A percentile compares a stretch with the other conserved stretches of the same genome.
Conservation (phyloP, 2,888 invertebrate genomes). For the Volucella bombylans region DNA sequence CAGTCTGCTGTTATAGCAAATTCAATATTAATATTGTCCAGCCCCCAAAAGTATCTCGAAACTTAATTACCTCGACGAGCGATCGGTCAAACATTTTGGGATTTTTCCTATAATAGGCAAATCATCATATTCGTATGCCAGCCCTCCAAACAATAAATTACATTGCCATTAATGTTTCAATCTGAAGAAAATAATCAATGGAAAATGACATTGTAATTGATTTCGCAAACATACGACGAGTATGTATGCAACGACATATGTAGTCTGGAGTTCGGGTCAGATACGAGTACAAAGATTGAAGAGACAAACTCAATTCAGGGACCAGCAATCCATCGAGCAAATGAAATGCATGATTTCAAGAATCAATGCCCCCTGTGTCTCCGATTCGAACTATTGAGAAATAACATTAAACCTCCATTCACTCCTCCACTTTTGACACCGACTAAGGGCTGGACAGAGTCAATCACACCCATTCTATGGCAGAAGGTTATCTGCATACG, state of each 20-base stretch:
- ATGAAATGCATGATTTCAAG: slow-evolving; percentile 68
- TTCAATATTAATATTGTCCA: slow-evolving; percentile 61
- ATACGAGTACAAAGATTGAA: neutral
- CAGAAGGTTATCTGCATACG: neutral
- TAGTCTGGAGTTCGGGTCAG: neutral
- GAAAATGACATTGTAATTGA: slow-evolving; percentile 73
- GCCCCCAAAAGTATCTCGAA: slow-evolving; percentile 2
- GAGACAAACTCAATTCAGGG: neutral
- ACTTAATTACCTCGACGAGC: slow-evolving; percentile 41
- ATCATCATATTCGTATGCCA: slow-evolving; percentile 33
- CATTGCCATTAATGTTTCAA: slow-evolving; percentile 71
- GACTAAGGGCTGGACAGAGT: slow-evolving; percentile 15
- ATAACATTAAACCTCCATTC: slow-evolving; percentile 48
- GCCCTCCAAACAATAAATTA: slow-evolving; percentile 55
- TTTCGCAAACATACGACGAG: slow-evolving; percentile 69
- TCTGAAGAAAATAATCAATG: slow-evolving; percentile 71
- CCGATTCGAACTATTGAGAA: slow-evolving; percentile 39
- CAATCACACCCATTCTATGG: slow-evolving; percentile 24
- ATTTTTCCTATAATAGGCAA: slow-evolving; percentile 50
- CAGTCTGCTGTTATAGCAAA: slow-evolving; percentile 13
- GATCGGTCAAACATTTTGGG: slow-evolving; percentile 12
- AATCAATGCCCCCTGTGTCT: slow-evolving; percentile 61
- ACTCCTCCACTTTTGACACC: slow-evolving; percentile 47
- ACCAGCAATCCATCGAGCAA: slow-evolving; percentile 45
- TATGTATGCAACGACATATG: slow-evolving; percentile 30